A percentile compares a stretch with the other conserved stretches of the same genome.
Conservation (phyloP, 2,113 vertebrate species). For the Glaucomys volans region DNA sequence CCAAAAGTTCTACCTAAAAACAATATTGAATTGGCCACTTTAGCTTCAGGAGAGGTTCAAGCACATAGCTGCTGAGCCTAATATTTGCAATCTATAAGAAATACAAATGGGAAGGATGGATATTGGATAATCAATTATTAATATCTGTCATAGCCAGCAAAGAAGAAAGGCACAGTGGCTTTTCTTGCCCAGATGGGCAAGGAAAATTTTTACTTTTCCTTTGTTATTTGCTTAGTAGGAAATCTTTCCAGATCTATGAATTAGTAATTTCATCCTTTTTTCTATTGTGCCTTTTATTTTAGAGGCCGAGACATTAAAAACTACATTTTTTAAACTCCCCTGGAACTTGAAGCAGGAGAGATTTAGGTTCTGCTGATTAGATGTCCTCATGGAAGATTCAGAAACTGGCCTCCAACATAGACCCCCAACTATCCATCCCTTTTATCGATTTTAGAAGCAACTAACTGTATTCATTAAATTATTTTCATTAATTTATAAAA, state of each 20-base stretch:
- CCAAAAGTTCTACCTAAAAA: not conserved
- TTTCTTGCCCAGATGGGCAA: not conserved
- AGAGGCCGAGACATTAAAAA: not conserved
- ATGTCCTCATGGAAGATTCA: not conserved
- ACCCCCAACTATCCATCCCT: not conserved
- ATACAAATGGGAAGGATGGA: not conserved
- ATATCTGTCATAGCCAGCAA: not conserved
- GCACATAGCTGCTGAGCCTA: not conserved
- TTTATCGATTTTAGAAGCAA: constrained; percentile 22
- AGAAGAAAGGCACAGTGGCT: not conserved
- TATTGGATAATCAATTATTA: not conserved
- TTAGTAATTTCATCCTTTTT: not conserved
- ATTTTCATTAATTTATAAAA: not conserved
- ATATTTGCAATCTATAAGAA: not conserved
- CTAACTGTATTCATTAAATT: not conserved
- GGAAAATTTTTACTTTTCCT: not conserved
- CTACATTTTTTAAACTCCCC: not conserved
- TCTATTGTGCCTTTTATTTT: not conserved
- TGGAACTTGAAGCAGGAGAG: not conserved
- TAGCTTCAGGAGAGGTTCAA: not conserved
- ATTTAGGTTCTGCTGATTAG: not conserved
- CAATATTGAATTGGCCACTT: not conserved
- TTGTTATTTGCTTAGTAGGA: not conserved
- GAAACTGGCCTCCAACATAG: not conserved
- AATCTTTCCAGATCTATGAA: not conserved